Evolutionary conservation across 2,113 vertebrate species (phyloP), one percentile per base, ranked within the genome.

Genomic region (pig (Sus scrofa)): DNA sequence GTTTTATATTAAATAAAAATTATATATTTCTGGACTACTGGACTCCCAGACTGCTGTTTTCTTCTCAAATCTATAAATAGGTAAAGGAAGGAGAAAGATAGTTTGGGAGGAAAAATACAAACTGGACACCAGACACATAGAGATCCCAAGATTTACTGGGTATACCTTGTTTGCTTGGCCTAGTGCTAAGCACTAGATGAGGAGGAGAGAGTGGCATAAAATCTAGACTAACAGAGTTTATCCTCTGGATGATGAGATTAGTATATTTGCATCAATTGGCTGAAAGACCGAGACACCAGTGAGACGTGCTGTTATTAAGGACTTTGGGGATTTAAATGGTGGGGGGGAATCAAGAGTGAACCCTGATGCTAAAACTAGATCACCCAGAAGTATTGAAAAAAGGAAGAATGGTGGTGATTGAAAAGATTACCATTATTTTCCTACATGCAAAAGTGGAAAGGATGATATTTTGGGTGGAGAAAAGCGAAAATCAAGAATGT

Each of bases 11-110:
- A 85, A 65, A 83, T 77, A 30, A 79, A 86, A 96, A 65, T 14
- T n/a, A 97, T 15, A 11, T 79, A 75, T 77, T 94, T 95, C 37
- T 89, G 65, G 73, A 91, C 67, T 81, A 77, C 2, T 94, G 19
- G 12, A 75, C 22, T 70, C 20, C 7, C 20, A 84, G n/a, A 70
- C 16, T 50, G 2, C 1, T 63, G n/a, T 70, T 88, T 86, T 52
- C 44, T 58, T 86, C 44, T 83, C 10, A 84, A 91, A 58, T 27
- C n/a, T 60, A 37, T n/a, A n/a, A 67, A 94, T 88, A 50, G 14
- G 6, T 65, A 71, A 93, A 68, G 16, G 34, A 58, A n/a, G 3
- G 26, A 18, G 56, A 67, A 86, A 63, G 11, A 50, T 26, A 87
- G 12, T 34, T 75, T 16, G 27, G 56, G 30, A 54, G 18, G 3